Conservation (phyloP, 2,113 vertebrate genomes). For the Neodon shergylaensis region DNA sequence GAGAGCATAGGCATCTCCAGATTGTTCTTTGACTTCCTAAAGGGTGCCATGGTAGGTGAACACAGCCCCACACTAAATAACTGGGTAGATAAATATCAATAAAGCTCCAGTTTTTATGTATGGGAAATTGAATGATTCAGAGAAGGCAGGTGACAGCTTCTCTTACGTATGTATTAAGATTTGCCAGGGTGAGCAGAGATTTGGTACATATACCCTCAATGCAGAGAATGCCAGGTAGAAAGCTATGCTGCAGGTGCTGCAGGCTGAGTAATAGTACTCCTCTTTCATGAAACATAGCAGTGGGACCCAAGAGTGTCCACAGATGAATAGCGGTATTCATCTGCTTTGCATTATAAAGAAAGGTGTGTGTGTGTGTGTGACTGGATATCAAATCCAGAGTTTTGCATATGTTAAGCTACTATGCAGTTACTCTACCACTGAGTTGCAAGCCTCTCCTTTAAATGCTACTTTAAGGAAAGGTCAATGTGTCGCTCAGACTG, state of each 20-base stretch:
- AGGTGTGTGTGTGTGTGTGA: not conserved
- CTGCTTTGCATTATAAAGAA: not conserved
- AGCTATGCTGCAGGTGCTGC: not conserved
- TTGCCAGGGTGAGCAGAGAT: conserved; percentile 11
- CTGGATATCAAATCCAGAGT: not conserved
- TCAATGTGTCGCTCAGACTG: not conserved
- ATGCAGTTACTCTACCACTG: not conserved
- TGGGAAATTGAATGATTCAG: not conserved
- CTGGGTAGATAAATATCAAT: not conserved
- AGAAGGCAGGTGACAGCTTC: not conserved
- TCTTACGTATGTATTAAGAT: not conserved
- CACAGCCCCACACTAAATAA: not conserved
- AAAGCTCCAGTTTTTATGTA: not conserved
- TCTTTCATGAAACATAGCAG: not conserved
- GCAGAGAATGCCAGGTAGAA: not conserved
- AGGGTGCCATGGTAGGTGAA: too few species aligned
- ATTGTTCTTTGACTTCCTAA: not conserved
- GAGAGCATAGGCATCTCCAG: not conserved
- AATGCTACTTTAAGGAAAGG: not conserved
- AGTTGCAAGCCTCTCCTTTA: not conserved
- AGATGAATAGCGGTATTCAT: not conserved
- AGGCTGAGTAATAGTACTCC: not conserved
- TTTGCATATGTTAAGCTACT: not conserved
- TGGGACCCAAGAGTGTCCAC: not conserved
- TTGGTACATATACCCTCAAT: not conserved